Evolutionary conservation across 1,140 invertebrate genomes (phyloP).

Genomic region (Macrobrachium rosenbergii): DNA sequence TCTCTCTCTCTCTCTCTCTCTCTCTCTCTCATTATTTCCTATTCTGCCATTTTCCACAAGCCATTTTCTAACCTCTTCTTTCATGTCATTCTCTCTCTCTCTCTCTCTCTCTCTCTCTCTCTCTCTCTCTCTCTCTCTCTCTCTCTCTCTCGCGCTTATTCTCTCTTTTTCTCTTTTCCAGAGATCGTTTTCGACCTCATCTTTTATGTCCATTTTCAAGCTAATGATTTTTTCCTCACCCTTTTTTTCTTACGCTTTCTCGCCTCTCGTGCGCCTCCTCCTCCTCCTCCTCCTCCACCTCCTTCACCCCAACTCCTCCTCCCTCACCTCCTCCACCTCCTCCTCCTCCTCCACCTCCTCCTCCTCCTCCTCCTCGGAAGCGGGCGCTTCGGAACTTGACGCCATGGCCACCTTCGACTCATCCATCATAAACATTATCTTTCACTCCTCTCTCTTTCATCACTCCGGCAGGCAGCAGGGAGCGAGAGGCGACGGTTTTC

Average conservation of each 20-base stretch:
- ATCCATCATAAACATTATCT: too few species aligned
- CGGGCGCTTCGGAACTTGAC: too few species aligned
- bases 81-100: background rate
- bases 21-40: slow-evolving; percentile 1
- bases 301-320: too few species aligned
- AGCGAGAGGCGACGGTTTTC: too few species aligned
- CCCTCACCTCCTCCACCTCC: too few species aligned
- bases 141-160: too few species aligned
- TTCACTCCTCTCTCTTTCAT: too few species aligned
- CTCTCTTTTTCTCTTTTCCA: background rate
- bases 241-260: background rate
- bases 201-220: background rate
- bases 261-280: background rate
- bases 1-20: background rate
- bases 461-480: too few species aligned
- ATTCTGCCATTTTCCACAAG: background rate
- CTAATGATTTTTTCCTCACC: background rate
- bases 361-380: too few species aligned
- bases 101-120: background rate
- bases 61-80: background rate
- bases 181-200: background rate
- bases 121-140: background rate
- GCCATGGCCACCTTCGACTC: too few species aligned
- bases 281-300: background rate
- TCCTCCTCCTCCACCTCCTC: too few species aligned